These are phyloP conservation scores for Abrostola tripartita DNA, from an alignment of 2,888 invertebrate genomes.

Conservation along the genomic window DNA sequence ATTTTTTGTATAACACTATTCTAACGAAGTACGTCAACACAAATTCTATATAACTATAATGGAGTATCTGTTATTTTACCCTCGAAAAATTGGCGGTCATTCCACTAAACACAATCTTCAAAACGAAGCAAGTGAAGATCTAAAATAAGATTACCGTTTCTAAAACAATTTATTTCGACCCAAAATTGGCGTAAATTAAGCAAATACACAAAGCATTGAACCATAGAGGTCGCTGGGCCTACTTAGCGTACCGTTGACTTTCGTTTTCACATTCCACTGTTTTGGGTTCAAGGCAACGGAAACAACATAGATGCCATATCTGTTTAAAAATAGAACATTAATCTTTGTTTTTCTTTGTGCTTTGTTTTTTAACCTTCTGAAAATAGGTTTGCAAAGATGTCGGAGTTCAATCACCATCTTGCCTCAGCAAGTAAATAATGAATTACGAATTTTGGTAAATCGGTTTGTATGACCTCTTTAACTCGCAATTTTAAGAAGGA, in stretches of 20 bases:
- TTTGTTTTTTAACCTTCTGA: neutral
- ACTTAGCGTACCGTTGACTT: constrained; percentile 64
- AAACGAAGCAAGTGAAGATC: neutral
- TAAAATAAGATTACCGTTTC: neutral
- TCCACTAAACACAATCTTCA: no score
- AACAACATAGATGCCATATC: constrained; percentile 40
- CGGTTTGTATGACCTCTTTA: no score
- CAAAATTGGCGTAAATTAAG: constrained; percentile 37
- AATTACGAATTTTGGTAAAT: no score
- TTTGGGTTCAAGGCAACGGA: constrained; percentile 76
- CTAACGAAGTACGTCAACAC: no score
- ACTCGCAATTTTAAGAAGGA: no score
- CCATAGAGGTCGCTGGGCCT: constrained; percentile 49
- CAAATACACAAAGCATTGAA: constrained; percentile 36
- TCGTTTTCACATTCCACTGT: constrained; percentile 76
- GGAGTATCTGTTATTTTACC: no score
- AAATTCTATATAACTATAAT: no score
- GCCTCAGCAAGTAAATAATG: no score
- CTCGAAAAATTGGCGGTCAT: no score
- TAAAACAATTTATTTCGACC: constrained; percentile 6
- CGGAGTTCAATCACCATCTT: no score
- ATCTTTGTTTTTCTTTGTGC: constrained; percentile 14
- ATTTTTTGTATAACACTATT: no score
- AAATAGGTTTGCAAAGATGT: neutral
- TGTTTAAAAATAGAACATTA: constrained; percentile 25